Percentiles rank a stretch among this genome's conserved stretches.
Evolutionary conservation across 2,888 invertebrate species (phyloP).

Genomic region (Leucoma salicis): DNA sequence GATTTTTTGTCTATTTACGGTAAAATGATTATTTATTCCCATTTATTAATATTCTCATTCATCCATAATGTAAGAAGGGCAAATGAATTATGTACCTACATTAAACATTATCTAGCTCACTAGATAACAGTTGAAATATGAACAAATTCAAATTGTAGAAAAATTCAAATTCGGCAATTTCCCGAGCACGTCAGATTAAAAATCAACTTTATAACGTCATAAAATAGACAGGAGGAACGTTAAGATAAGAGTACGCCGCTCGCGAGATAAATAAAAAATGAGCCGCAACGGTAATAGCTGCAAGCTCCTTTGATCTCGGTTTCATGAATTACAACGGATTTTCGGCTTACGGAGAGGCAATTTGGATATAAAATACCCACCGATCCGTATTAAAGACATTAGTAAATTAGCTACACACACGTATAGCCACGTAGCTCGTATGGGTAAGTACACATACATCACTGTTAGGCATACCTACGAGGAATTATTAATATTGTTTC

Average conservation of each 20-base stretch:
- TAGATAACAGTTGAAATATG: conserved; percentile 33
- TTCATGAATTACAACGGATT: conserved; percentile 76
- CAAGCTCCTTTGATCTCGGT: conserved; percentile 78
- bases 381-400: conserved; percentile 74
- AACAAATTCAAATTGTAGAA: conserved; percentile 33
- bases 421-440: too few relatives aligned
- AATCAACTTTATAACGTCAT: conserved; percentile 82
- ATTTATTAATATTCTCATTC: too few relatives aligned
- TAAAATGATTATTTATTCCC: too few relatives aligned
- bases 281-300: conserved; percentile 79
- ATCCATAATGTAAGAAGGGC: too few relatives aligned
- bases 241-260: conserved; percentile 73
- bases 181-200: conserved; percentile 74
- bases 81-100: too few relatives aligned
- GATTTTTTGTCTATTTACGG: too few relatives aligned
- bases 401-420: conserved; percentile 61
- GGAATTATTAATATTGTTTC: too few relatives aligned
- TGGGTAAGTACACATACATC: too few relatives aligned
- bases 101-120: too few relatives aligned
- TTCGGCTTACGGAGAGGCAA: conserved; percentile 66
- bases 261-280: conserved; percentile 78
- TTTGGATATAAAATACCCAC: conserved; percentile 75
- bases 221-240: conserved; percentile 68
- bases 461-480: too few relatives aligned
- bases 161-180: conserved; percentile 57